Conservation (phyloP, 2,888 invertebrate genomes). For the Stenotaenia linearis region DNA sequence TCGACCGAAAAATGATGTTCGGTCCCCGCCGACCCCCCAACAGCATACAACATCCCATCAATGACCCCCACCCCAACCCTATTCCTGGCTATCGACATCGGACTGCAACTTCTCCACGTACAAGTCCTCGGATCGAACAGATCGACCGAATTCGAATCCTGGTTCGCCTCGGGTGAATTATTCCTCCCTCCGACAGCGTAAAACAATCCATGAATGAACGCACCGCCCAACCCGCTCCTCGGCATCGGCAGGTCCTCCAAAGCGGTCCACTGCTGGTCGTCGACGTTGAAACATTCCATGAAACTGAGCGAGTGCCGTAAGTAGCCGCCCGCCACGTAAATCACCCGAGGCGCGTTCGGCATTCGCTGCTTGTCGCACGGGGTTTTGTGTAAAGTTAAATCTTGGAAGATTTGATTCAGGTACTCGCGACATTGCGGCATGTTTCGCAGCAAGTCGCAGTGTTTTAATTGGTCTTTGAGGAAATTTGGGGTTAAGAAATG, state of each 20-base stretch:
- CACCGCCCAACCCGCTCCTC: slow-evolving; percentile 78
- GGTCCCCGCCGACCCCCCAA: slow-evolving; percentile 81
- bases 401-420: slow-evolving; percentile 75
- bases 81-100: slow-evolving; percentile 76
- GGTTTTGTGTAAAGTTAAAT: slow-evolving; percentile 80
- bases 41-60: slow-evolving; percentile 84
- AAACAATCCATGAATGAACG: slow-evolving; percentile 61
- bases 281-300: slow-evolving; percentile 81
- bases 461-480: slow-evolving; percentile 82
- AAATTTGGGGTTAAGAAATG: slow-evolving; percentile 87
- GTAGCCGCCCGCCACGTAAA: slow-evolving; percentile 89
- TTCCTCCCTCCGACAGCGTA: slow-evolving; percentile 90
- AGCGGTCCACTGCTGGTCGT: slow-evolving; percentile 75
- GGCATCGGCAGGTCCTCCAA: slow-evolving; percentile 79
- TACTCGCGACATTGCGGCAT: slow-evolving; percentile 85
- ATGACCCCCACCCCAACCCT: slow-evolving; percentile 90
- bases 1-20: slow-evolving; percentile 84
- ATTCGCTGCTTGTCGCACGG: slow-evolving; percentile 77
- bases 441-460: slow-evolving; percentile 78
- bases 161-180: slow-evolving; percentile 72
- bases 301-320: slow-evolving; percentile 76
- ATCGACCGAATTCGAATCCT: slow-evolving; percentile 59
- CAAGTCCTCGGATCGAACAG: slow-evolving; percentile 78
- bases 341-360: slow-evolving; percentile 81
- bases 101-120: slow-evolving; percentile 74